phyloP scores from a whole-genome alignment of 2,113 vertebrate species.

The Corvus cornix region DNA sequence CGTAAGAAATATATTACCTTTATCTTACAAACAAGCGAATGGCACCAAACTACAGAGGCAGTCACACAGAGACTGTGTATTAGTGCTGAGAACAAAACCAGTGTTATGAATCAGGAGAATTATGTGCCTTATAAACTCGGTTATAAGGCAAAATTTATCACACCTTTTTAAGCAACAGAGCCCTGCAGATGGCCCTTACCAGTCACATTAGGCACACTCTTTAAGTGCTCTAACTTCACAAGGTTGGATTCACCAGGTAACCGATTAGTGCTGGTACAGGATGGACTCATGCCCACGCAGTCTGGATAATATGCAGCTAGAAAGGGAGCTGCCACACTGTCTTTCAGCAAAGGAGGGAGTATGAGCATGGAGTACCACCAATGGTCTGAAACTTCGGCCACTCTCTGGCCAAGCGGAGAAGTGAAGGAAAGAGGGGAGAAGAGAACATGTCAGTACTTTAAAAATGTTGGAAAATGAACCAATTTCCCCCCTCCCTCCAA shows the following conservation, averaged over 20 bases:
- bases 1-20: neutral
- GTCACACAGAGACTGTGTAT: neutral
- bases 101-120: neutral
- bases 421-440: conserved; percentile 33
- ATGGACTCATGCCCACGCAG: conserved; percentile 99
- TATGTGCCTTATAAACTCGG: neutral
- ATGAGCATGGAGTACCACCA: conserved; percentile 99
- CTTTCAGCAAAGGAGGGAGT: conserved; percentile 93
- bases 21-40: neutral
- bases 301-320: conserved; percentile 94
- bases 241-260: conserved; percentile 65
- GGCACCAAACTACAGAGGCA: neutral
- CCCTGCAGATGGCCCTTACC: conserved; percentile 68
- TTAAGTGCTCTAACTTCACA: conserved; percentile 83
- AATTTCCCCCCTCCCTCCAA: neutral
- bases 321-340: conserved; percentile 91
- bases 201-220: conserved; percentile 68
- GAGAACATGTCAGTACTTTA: conserved; percentile 35
- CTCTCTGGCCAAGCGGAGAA: conserved; percentile 80
- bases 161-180: conserved; percentile 24
- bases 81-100: neutral
- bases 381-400: conserved; percentile 90
- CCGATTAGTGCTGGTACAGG: conserved; percentile 80
- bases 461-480: conserved; percentile 14
- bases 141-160: neutral